A percentile compares a stretch with the other conserved stretches of the same genome.
Conservation (phyloP, 2,113 vertebrate genomes). For the Lipophrys pholis region DNA sequence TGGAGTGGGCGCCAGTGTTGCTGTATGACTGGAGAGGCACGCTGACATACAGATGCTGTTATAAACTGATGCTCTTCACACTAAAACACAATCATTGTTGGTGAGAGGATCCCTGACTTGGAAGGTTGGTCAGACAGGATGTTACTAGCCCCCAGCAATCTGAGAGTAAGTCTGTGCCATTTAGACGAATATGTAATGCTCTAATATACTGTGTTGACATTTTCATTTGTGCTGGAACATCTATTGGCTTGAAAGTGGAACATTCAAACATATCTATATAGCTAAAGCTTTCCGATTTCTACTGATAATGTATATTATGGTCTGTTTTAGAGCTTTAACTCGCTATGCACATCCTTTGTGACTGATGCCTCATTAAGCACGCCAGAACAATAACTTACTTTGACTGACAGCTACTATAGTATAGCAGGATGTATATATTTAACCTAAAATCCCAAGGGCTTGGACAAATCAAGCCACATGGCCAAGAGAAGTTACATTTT, state of each 20-base stretch:
- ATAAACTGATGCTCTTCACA: constrained; percentile 1
- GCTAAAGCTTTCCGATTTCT: background rate
- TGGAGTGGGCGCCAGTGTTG: background rate
- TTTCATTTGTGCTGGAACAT: too few species aligned
- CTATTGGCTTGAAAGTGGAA: too few species aligned
- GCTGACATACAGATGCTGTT: constrained; percentile 2
- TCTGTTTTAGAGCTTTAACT: background rate
- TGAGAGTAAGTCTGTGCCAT: background rate
- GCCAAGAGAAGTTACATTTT: constrained; percentile 18
- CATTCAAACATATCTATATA: too few species aligned
- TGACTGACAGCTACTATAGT: background rate
- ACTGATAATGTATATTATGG: background rate
- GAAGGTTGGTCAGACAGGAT: background rate
- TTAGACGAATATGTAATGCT: background rate
- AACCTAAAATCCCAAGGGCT: too few species aligned
- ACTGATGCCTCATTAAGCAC: background rate
- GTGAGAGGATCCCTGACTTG: background rate
- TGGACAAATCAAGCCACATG: constrained; percentile 26
- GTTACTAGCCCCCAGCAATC: too few species aligned
- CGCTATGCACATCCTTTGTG: background rate
- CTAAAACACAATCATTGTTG: background rate
- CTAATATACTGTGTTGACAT: background rate
- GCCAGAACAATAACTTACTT: background rate
- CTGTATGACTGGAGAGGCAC: background rate
- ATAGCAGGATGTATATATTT: background rate